Evolutionary conservation across 2,113 vertebrate species (phyloP), one percentile per base, ranked within the genome.

Genomic region (Gasterosteus nipponicus): DNA sequence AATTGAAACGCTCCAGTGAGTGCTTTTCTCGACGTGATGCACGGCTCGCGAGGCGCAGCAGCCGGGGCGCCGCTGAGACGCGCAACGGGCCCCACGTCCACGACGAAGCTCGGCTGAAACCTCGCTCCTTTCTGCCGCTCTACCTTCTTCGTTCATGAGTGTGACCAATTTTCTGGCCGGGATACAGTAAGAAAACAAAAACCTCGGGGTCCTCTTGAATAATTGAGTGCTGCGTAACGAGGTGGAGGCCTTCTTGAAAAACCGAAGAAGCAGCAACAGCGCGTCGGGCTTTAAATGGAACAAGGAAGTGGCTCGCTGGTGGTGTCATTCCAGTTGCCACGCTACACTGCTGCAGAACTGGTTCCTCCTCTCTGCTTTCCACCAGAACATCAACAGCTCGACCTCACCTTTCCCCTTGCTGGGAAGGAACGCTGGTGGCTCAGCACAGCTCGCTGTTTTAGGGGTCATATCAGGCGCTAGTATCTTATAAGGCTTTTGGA

Each of bases 1-100:
- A 88, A 91, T 92, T 93, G 91, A 91, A 93, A 94, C 92, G 92
- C 88, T 92, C 82, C 91, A 92, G 82, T 91, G 91, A 92, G 81
- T 89, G 83, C 92, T 93, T 26, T 94, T 94, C 90, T 92, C 83
- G 86, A 90, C 88, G 77, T 93, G 91, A 92, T 91, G 89, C 91
- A 91, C 87, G 78, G 89, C 90, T 89, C 82, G 84, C 89, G 83
- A 89, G 91, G 91, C 86, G 86, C 82, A 85, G 86, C 82, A 85
- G 84, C 78, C 66, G 56, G 71, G 71, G 81, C 80, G 76, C 83
- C 69, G 69, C 73, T 77, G 73, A 26, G 22, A 26, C 22, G 22
- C 22, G 22, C 22, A 26, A 26, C 22, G 22, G 59, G 73, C 49
- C 88, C 65, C 31, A 59, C 56, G 74, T 85, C 73, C 71, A 72